Base-by-base conservation (phyloP, 1,140 invertebrate genomes). In the Paramacrobiotus metropolitanus region DNA sequence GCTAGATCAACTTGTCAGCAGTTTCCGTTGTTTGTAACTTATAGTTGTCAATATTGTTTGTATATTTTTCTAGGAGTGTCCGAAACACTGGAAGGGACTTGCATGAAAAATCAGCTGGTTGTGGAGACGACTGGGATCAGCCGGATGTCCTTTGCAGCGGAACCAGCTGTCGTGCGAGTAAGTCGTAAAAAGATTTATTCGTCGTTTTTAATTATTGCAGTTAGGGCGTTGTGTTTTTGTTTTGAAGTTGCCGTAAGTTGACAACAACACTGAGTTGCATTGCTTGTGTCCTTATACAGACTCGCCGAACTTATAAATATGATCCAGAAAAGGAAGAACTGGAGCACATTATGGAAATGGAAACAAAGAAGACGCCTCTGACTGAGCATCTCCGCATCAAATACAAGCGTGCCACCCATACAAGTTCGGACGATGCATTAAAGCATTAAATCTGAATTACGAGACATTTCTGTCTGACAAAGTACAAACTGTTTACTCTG, bases 161-260 rank as follows among this genome's bases (percentile, higher is more conserved):
- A 64, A 24, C 71, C 71, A 63, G 65, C 62, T 40, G 67, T 66
- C 2, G 68, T 66, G 65, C 67, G 68, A 66, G 71, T 71, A 60
- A 64, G 60, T 44, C 21, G 9, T 40, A 40, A 40, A 40, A n/a
- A 15, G 34, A 40, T n/a, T 40, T 40, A 40, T 40, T 40, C n/a
- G 34, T 40, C n/a, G n/a, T 40, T 40, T 40, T 40, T 40, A 15
- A 40, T 40, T 40, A 15, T 9, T 40, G 9, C n/a, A 40, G 9
- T 40, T 40, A 40, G n/a, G n/a, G n/a, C n/a, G n/a, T n/a, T n/a
- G n/a, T n/a, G n/a, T n/a, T n/a, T n/a, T n/a, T n/a, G n/a, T n/a
- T n/a, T n/a, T n/a, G n/a, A n/a, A n/a, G n/a, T n/a, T n/a, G n/a
- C n/a, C n/a, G n/a, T n/a, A n/a, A n/a, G n/a, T n/a, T n/a, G n/a